phyloP scores from a whole-genome alignment of 2,888 invertebrate genomes.

The Tyria jacobaeae region DNA sequence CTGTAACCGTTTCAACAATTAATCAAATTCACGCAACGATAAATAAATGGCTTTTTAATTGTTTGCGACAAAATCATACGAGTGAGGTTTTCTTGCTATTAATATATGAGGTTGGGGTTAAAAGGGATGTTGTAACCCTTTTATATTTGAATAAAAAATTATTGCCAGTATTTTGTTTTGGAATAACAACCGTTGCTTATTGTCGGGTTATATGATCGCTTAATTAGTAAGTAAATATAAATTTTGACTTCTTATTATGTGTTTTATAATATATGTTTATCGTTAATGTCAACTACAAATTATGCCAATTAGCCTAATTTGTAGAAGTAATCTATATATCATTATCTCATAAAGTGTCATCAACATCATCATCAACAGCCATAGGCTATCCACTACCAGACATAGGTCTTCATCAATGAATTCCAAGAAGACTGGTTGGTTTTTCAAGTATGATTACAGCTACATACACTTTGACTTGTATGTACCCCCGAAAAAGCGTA shows the following conservation, averaged over 20 bases:
- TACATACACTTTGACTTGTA: too few relatives aligned
- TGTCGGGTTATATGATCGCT: background rate
- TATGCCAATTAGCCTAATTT: too few relatives aligned
- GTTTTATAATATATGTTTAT: background rate
- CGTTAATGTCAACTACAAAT: too few relatives aligned
- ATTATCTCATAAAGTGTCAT: too few relatives aligned
- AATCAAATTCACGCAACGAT: constrained; percentile 47
- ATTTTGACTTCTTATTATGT: background rate
- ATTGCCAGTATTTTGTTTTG: constrained; percentile 10
- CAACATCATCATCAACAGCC: too few relatives aligned
- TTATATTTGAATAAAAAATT: constrained; percentile 13
- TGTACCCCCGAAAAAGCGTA: too few relatives aligned
- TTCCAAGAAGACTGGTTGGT: too few relatives aligned
- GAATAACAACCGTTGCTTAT: background rate
- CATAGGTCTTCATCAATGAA: too few relatives aligned
- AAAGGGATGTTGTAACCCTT: constrained; percentile 19
- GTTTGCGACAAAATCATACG: constrained; percentile 37
- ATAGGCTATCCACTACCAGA: too few relatives aligned
- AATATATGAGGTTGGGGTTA: constrained; percentile 17
- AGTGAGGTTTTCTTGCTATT: constrained; percentile 26
- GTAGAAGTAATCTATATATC: too few relatives aligned
- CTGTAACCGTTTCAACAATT: constrained; percentile 46
- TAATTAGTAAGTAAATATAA: background rate
- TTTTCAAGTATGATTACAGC: too few relatives aligned
- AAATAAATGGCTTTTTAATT: constrained; percentile 50